Evolutionary conservation across 2,797 vertebrate species (phyloP).

Genomic region (Crenichthys baileyi): DNA sequence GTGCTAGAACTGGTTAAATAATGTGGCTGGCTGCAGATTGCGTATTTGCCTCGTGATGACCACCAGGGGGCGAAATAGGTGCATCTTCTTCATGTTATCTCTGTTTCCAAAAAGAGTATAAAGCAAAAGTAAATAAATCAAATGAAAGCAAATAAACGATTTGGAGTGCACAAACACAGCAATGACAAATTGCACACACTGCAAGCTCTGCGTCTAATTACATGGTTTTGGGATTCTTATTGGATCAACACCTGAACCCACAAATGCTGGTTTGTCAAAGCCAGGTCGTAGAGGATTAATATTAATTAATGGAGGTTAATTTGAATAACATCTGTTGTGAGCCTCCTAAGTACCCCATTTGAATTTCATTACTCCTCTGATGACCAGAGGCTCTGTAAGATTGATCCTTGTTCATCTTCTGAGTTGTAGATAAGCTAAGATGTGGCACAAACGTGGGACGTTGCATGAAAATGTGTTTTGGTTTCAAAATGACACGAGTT

Average conservation of each 20-base stretch:
- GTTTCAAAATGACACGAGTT: not conserved
- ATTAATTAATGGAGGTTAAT: conserved; percentile 63
- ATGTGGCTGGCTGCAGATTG: not conserved
- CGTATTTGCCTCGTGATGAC: conserved; percentile 36
- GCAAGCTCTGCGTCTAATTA: conserved; percentile 1
- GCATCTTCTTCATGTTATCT: conserved; percentile 7
- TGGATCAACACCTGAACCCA: conserved; percentile 13
- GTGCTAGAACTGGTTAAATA: conserved; percentile 11
- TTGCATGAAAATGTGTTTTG: not conserved
- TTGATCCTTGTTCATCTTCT: conserved; percentile 41
- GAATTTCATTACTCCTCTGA: conserved; percentile 51
- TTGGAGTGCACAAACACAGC: conserved; percentile 6
- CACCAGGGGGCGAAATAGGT: conserved; percentile 76
- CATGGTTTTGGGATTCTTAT: not conserved
- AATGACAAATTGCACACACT: not conserved
- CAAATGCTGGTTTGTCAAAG: conserved; percentile 20
- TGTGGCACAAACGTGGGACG: not conserved
- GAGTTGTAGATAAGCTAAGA: conserved; percentile 22
- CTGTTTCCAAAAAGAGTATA: conserved; percentile 14
- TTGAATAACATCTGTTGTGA: conserved; percentile 72
- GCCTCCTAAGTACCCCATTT: conserved; percentile 51
- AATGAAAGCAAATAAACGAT: not conserved
- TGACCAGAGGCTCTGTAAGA: conserved; percentile 35
- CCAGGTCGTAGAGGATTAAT: conserved; percentile 38
- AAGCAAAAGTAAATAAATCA: not conserved